These are phyloP conservation scores for Axea sp. DNA, from an alignment of 2,888 invertebrate genomes.

Conservation along the genomic window DNA sequence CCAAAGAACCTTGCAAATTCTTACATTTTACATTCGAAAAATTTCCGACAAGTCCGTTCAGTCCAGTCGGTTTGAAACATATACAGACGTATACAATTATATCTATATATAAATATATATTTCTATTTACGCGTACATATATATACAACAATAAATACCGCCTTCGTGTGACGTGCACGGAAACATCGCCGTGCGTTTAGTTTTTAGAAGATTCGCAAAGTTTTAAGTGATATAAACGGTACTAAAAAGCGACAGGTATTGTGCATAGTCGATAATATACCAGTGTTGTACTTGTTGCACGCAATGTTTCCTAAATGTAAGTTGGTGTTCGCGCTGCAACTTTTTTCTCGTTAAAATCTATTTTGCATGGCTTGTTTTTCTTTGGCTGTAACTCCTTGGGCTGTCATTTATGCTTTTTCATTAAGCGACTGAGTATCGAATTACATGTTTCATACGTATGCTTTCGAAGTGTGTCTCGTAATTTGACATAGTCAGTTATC, in stretches of 20 bases:
- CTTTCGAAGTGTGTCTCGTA: too few relatives aligned
- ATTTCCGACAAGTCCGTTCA: slow-evolving; percentile 43
- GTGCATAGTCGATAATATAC: slow-evolving; percentile 60
- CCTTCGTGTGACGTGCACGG: slow-evolving; percentile 32
- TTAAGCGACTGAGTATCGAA: too few relatives aligned
- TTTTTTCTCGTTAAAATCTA: slow-evolving; percentile 2
- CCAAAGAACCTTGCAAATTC: slow-evolving; percentile 5
- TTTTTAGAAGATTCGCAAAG: slow-evolving; percentile 27
- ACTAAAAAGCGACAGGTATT: slow-evolving; percentile 67
- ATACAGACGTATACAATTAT: slow-evolving; percentile 6
- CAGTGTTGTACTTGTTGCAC: slow-evolving; percentile 71
- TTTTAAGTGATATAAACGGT: slow-evolving; percentile 39
- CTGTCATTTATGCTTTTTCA: too few relatives aligned
- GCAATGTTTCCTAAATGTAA: slow-evolving; percentile 71
- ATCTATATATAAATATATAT: slow-evolving; percentile 15
- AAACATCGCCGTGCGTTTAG: slow-evolving; percentile 18
- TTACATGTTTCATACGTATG: too few relatives aligned
- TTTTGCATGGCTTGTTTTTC: too few relatives aligned
- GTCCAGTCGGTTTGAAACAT: slow-evolving; percentile 23
- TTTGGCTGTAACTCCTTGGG: too few relatives aligned
- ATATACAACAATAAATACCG: slow-evolving; percentile 25
- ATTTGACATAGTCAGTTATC: too few relatives aligned
- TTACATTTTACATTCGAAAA: neutral
- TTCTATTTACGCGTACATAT: slow-evolving; percentile 12
- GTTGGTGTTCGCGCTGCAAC: slow-evolving; percentile 62